Evolutionary conservation across 2,113 vertebrate genomes (phyloP).

Genomic region (Gobiocypris rarus): DNA sequence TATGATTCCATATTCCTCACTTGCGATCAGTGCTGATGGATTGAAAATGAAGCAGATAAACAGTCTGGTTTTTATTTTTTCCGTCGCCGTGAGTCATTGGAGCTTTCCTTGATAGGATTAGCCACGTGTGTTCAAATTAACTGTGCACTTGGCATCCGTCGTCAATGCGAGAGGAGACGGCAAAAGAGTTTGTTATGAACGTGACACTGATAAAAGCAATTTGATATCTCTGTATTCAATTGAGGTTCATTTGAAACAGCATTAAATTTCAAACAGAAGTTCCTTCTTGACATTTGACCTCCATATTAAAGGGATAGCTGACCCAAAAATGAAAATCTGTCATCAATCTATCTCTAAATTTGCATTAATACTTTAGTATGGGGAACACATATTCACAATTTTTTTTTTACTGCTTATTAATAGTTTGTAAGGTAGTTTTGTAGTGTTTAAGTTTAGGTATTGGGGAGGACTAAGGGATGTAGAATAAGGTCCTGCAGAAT

Average conservation of each 20-base stretch:
- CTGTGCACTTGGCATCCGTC: slow-evolving; percentile 83
- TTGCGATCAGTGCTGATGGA: slow-evolving; percentile 78
- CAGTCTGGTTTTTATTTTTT: slow-evolving; percentile 61
- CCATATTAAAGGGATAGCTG: background rate
- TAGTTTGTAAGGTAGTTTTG: no score
- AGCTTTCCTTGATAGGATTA: slow-evolving; percentile 90
- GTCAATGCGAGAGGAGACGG: slow-evolving; percentile 68
- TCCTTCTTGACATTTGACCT: background rate
- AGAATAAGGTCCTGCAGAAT: no score
- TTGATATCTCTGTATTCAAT: background rate
- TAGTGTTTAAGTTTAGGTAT: no score
- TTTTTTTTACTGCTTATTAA: no score
- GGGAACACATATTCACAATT: no score
- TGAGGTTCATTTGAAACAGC: slow-evolving; percentile 35
- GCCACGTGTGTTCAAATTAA: slow-evolving; percentile 90
- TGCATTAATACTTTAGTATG: background rate
- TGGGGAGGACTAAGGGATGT: no score
- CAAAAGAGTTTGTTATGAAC: background rate
- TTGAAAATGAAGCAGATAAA: slow-evolving; percentile 69
- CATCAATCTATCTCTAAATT: background rate
- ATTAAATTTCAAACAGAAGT: background rate
- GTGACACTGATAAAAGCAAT: background rate
- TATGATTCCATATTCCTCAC: slow-evolving; percentile 83
- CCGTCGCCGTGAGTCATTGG: slow-evolving; percentile 76
- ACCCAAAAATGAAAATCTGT: background rate